Evolutionary conservation across 2,113 vertebrate genomes (phyloP), one percentile per base, ranked within the genome.

Genomic region (Paraplagusia blochii): DNA sequence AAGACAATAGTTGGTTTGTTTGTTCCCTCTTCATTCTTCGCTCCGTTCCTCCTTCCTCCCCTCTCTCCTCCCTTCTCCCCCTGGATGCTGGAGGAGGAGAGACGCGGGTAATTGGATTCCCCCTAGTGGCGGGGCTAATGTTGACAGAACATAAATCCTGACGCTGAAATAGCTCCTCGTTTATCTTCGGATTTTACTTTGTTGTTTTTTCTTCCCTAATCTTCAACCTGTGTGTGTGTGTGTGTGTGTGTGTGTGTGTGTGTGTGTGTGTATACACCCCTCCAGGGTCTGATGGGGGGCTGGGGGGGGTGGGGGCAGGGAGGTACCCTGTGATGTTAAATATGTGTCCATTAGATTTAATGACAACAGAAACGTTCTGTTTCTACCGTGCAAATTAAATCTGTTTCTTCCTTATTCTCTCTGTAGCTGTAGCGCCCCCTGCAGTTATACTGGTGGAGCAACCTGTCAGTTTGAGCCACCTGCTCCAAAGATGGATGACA

Each of bases 141-240:
- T 90, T 91, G 90, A 91, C 89, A 88, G 88, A 90, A 87, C 88
- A 91, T 91, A 89, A 91, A 89, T 92, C 88, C 87, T 84, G 71
- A 82, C 78, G 84, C 86, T 81, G 87, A 88, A 90, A 90, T 88
- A 90, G 88, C 52, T 73, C 82, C 83, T 88, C 84, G 83, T 89
- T 88, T 89, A 82, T 90, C 88, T 88, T 90, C 83, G 77, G 85
- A 87, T 89, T 90, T 90, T 80, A 83, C 82, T 81, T 88, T 80
- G 87, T 85, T 88, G 81, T 86, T 87, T 88, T 84, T 72, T 58
- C 19, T 29, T 58, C 69, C 83, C 69, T 74, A 62, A 19, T 39
- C 1, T 56, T 29, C 34, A 58, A 66, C 38, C 63, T 63, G 63
- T 72, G 44, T 11, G 43, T 51, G 22, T 65, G 44, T 67, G 58